Evolutionary conservation across 2,113 vertebrate genomes (phyloP), one percentile per base, ranked within the genome.

Genomic region (Strix uralensis): DNA sequence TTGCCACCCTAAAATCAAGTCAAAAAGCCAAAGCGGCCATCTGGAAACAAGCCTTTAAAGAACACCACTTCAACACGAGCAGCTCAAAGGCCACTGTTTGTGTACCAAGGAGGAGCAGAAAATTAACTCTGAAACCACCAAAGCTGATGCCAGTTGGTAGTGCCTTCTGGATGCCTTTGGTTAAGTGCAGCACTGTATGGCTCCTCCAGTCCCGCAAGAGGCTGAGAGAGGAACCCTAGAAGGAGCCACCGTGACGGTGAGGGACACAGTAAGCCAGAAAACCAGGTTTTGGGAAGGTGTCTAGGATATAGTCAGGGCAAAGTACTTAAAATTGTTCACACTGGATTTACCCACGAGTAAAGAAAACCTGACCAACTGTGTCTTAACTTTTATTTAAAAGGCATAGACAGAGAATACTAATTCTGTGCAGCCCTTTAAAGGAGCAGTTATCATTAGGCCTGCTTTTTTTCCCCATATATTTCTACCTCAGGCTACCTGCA

Each of bases 201-300:
- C 46, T 79, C 25, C 40, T 70, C 44, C 7, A 21, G 67, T 13
- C 27, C 40, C 6, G 3, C 0, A 0, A 42, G 63, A 73, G 49
- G 58, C 46, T 42, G 36, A 86, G 32, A 19, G 7, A 14, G n/a
- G 34, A 52, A 79, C 30, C 46, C 69, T 72, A 29, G 30, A 65
- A 67, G 46, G 18, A 93, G 46, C 34, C 66, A 4, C 13, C 13
- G 10, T 40, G 77, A 72, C 63, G 40, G 17, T 5, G 20, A 86
- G 54, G 40, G 27, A 57, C 54, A 77, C 14, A 47, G 13, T 3
- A 21, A 77, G n/a, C 27, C 46, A 73, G n/a, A 91, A 83, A 67
- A 49, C 1, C 25, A 70, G 5, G 38, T 78, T 74, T 51, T 47
- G 36, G 26, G 51, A 95, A 78, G 55, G 15, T 46, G 30, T 65